Evolutionary conservation across 2,888 invertebrate species (phyloP).

Genomic region (Strigamia crassipes): DNA sequence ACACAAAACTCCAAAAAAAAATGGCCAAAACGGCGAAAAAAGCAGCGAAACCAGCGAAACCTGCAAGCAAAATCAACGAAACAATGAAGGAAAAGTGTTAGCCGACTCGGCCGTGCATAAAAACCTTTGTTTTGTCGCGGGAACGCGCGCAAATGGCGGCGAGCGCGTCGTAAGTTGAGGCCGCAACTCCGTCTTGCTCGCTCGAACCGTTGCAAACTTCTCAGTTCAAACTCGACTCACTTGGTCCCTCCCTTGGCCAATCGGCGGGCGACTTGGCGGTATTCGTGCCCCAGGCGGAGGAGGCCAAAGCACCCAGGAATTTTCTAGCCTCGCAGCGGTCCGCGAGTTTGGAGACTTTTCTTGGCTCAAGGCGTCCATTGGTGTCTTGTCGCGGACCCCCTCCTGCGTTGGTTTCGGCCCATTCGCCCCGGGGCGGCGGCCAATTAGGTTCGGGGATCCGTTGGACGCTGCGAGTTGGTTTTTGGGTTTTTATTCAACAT

Average conservation of each 20-base stretch:
- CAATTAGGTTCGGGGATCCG: background rate
- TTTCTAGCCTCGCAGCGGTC: constrained; percentile 6
- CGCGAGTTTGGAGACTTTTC: background rate
- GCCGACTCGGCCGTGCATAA: background rate
- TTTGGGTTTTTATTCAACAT: background rate
- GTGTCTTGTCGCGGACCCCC: constrained; percentile 22
- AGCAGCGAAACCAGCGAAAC: background rate
- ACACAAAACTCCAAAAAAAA: background rate
- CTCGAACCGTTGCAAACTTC: constrained; percentile 3
- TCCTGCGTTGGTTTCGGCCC: background rate
- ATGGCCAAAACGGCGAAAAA: background rate
- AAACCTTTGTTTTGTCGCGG: background rate
- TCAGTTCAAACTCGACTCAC: constrained; percentile 30
- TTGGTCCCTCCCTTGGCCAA: constrained; percentile 12
- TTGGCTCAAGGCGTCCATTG: constrained; percentile 20
- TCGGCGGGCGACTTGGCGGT: background rate
- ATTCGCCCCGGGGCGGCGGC: background rate
- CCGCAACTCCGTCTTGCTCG: background rate
- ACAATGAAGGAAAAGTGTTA: background rate
- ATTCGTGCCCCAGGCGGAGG: constrained; percentile 41
- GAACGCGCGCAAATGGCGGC: background rate
- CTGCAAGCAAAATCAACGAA: background rate
- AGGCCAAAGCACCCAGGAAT: constrained; percentile 31
- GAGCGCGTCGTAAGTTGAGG: background rate
- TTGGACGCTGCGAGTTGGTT: background rate